Base-by-base conservation (phyloP, 2,797 vertebrate species). In the Typhlichthys subterraneus region DNA sequence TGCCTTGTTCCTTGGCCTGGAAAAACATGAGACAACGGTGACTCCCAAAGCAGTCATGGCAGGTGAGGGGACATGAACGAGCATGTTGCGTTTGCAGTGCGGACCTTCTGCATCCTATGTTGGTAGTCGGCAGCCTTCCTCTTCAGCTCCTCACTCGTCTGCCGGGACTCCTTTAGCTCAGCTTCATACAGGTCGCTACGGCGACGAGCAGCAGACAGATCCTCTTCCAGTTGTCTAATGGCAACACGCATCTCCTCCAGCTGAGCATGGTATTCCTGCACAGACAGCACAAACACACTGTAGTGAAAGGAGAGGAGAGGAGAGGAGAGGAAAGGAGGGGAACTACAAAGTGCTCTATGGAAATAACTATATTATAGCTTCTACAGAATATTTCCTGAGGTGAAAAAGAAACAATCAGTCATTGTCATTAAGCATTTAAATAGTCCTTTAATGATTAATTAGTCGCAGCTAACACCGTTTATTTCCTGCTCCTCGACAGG, bases 221-320 rank as follows among this genome's bases (percentile, higher is more conserved):
- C 97, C 81, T 99, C 98, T 82, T 99, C 97, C 87, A 99, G 85
- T 19, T 99, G 97, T 70, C 96, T 94, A 89, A 99, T 96, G 89
- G 97, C 96, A 64, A 98, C 90, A 54, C 93, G 93, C 98, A 99
- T 98, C 77, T 99, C 97, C 76, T 99, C 97, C 68, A 99, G 88
- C 85, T 99, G 98, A 72, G 98, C 96, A 70, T 99, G 97, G 84
- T 97, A 99, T 70, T 99, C 98, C 98, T 99, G 71, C 6, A 63
- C 14, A 59, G 4, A 52, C 12, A 70, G 1, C 57, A 66, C 2
- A 15, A 12, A 57, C 45, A 46, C 0, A 9, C 9, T 3, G 9
- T 14, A 15, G 14, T 2, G 52, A 46, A 14, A 62, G n/a, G 14
- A 52, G 50, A 59, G 3, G n/a, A 9, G 49, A 58, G 14, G 51